Evolutionary conservation across 2,888 invertebrate species (phyloP).

Genomic region (Smittia aterrima): DNA sequence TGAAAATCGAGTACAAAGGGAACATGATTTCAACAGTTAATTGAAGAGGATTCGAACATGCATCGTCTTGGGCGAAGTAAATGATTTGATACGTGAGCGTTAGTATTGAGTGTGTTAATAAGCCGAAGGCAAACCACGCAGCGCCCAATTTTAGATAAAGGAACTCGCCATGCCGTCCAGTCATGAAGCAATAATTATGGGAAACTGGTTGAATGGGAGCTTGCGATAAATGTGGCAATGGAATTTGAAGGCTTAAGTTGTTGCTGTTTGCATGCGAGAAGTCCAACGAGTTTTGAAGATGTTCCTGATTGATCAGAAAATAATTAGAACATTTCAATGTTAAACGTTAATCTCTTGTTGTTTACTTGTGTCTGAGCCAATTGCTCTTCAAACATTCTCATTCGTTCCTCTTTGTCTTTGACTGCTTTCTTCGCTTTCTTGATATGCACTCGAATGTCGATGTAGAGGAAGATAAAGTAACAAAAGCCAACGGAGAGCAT

Average conservation of each 20-base stretch:
- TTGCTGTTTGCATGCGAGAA: constrained; percentile 45
- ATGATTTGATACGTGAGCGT: constrained; percentile 67
- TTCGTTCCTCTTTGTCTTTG: constrained; percentile 53
- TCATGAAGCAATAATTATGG: constrained; percentile 65
- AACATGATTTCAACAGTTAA: constrained; percentile 65
- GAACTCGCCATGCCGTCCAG: constrained; percentile 69
- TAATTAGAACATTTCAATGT: not conserved
- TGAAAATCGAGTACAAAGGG: constrained; percentile 70
- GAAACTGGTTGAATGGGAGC: constrained; percentile 52
- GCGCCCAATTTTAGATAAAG: constrained; percentile 74
- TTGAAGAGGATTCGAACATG: constrained; percentile 62
- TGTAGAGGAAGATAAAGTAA: constrained; percentile 62
- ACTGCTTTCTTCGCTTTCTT: constrained; percentile 55
- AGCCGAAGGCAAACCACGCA: constrained; percentile 74
- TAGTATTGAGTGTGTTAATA: constrained; percentile 71
- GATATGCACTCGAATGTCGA: constrained; percentile 63
- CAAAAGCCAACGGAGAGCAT: constrained; percentile 60
- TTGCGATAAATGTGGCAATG: constrained; percentile 50
- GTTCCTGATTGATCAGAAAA: constrained; percentile 9
- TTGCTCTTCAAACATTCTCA: constrained; percentile 55
- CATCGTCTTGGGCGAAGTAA: constrained; percentile 57
- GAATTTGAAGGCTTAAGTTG: constrained; percentile 48
- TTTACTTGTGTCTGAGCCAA: constrained; percentile 43
- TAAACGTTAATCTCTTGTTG: not conserved
- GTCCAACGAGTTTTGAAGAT: constrained; percentile 26